Evolutionary conservation across 2,797 vertebrate species (phyloP).

Genomic region (Iguana delicatissima): DNA sequence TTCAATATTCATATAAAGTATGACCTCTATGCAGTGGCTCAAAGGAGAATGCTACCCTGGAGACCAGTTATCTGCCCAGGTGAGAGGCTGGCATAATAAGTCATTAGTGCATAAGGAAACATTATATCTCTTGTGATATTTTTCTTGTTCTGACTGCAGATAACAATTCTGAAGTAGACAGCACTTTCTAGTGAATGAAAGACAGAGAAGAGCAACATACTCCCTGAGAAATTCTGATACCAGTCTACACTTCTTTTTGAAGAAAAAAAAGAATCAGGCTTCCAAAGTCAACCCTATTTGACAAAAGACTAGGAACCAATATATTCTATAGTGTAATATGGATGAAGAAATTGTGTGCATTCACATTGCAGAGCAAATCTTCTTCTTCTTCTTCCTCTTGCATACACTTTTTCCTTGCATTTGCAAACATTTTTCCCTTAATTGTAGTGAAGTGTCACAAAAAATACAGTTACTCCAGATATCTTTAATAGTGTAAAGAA

Average conservation of each 20-base stretch:
- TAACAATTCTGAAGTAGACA: conserved; percentile 1
- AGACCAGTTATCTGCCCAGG: conserved; percentile 32
- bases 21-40: neutral
- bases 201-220: neutral
- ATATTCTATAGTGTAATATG: neutral
- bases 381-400: neutral
- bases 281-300: neutral
- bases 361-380: neutral
- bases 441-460: neutral
- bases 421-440: neutral
- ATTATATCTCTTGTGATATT: conserved; percentile 29
- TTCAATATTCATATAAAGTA: conserved; percentile 1
- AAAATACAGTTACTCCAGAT: neutral
- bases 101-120: neutral
- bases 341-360: neutral
- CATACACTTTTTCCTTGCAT: neutral
- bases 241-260: neutral
- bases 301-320: neutral
- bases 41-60: neutral
- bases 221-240: neutral
- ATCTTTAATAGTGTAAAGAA: neutral
- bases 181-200: neutral
- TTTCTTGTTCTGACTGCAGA: neutral
- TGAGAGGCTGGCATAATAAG: conserved; percentile 39
- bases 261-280: neutral